phyloP scores from a whole-genome alignment of 2,888 invertebrate species.

The Drosophila parthenogenetica region DNA sequence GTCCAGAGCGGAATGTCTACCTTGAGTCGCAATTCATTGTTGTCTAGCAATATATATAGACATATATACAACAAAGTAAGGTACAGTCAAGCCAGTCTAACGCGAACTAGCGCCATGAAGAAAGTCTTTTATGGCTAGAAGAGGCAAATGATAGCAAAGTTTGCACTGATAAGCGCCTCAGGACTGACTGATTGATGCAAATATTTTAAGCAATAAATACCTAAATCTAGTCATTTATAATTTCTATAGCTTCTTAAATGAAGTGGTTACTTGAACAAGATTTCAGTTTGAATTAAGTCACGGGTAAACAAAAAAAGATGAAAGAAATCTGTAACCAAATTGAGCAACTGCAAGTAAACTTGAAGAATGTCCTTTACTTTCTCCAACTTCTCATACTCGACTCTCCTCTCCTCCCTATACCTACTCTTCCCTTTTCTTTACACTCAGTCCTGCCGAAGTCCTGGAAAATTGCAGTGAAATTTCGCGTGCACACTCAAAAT shows the following conservation, averaged over 20 bases:
- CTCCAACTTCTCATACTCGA: background rate
- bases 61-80: constrained; percentile 11
- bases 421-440: too few relatives aligned
- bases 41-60: constrained; percentile 9
- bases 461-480: constrained; percentile 69
- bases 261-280: constrained; percentile 70
- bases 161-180: background rate
- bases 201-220: too few relatives aligned
- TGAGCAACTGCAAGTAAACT: constrained; percentile 54
- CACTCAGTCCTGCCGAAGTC: constrained; percentile 2
- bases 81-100: constrained; percentile 41
- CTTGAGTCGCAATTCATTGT: constrained; percentile 60
- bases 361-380: constrained; percentile 27
- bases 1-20: constrained; percentile 53
- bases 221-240: constrained; percentile 30
- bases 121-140: background rate
- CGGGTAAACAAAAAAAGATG: constrained; percentile 16
- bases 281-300: constrained; percentile 10
- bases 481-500: constrained; percentile 60
- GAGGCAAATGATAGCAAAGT: background rate
- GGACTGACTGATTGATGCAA: background rate
- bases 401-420: too few relatives aligned
- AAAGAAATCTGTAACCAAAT: constrained; percentile 42
- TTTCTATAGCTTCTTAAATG: constrained; percentile 53
- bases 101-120: constrained; percentile 15